Evolutionary conservation across 2,113 vertebrate species (phyloP).

Genomic region (Campylomormyrus tamandua): DNA sequence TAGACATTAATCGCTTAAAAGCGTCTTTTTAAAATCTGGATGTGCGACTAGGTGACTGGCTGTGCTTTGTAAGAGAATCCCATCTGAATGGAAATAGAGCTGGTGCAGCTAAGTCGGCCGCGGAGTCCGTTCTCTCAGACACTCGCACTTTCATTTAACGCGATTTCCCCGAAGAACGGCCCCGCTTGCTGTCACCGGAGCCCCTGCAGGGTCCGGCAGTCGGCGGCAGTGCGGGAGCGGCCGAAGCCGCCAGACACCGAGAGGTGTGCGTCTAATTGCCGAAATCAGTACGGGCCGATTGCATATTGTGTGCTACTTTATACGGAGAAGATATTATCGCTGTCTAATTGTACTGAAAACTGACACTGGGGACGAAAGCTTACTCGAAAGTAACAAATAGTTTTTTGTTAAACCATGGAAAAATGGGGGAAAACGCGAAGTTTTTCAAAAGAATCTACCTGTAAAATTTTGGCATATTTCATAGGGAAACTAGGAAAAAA

Average conservation of each 20-base stretch:
- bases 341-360: slow-evolving; percentile 35
- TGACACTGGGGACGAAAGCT: slow-evolving; percentile 32
- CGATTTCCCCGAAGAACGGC: neutral
- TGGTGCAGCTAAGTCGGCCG: neutral
- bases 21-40: neutral
- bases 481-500: neutral
- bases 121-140: neutral
- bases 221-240: no score
- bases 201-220: no score
- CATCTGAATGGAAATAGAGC: neutral
- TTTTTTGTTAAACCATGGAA: slow-evolving; percentile 32
- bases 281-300: neutral
- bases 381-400: slow-evolving; percentile 37
- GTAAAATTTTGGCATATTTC: neutral
- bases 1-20: neutral
- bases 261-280: neutral
- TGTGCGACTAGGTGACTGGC: neutral
- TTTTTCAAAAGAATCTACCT: neutral
- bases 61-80: neutral
- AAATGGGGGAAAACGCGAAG: neutral
- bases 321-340: slow-evolving; percentile 16
- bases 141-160: neutral
- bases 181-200: neutral
- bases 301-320: neutral
- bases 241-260: neutral